phyloP scores from a whole-genome alignment of 2,113 vertebrate genomes.

The Pelobates fuscus region DNA sequence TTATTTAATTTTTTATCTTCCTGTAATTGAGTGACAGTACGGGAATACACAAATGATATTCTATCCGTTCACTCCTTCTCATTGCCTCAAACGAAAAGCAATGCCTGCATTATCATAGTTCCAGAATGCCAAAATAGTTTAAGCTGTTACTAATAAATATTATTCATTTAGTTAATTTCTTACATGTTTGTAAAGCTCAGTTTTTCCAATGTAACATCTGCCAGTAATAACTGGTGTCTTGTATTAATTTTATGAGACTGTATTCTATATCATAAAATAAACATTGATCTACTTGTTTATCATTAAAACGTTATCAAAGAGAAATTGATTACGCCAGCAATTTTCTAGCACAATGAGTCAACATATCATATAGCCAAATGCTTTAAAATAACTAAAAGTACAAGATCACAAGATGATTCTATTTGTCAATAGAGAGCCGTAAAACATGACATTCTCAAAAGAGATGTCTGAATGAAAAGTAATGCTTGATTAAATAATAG shows the following conservation, averaged over 20 bases:
- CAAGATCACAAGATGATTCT: neutral
- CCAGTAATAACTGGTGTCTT: neutral
- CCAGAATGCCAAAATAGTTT: no score
- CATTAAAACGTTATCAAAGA: neutral
- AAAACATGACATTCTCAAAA: neutral
- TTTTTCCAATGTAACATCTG: neutral
- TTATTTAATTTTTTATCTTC: no score
- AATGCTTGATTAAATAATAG: neutral
- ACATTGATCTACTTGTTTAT: neutral
- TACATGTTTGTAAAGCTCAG: no score
- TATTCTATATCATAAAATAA: neutral
- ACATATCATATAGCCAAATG: neutral
- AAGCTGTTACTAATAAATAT: no score
- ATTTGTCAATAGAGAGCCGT: neutral
- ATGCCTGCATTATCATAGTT: no score
- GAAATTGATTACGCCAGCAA: neutral
- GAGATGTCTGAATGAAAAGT: conserved; percentile 1
- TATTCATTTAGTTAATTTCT: no score
- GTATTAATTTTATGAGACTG: neutral
- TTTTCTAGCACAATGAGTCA: neutral
- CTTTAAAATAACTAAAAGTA: neutral
- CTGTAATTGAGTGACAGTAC: no score
- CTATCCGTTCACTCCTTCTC: no score
- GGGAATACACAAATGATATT: no score
- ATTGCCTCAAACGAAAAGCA: no score